Evolutionary conservation across 2,113 vertebrate species (phyloP).

Genomic region (Ceratotherium simum): DNA sequence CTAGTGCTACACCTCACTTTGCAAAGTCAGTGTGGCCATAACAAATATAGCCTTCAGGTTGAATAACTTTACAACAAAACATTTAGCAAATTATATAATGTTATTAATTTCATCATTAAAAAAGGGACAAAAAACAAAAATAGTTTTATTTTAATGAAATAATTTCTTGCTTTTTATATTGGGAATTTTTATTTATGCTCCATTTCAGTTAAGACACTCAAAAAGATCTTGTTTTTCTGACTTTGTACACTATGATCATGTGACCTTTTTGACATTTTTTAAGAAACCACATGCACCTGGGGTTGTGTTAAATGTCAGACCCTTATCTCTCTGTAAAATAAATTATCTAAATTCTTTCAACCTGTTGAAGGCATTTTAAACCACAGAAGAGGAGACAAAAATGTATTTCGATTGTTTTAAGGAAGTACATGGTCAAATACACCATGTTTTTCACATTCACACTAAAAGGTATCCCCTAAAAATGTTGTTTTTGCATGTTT

Average conservation of each 20-base stretch:
- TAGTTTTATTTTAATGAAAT: conserved; percentile 48
- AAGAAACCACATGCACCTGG: conserved; percentile 96
- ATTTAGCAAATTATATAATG: conserved; percentile 47
- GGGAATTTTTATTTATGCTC: conserved; percentile 71
- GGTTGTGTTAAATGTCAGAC: conserved; percentile 93
- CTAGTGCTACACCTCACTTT: neutral
- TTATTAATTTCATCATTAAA: conserved; percentile 55
- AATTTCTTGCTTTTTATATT: conserved; percentile 61
- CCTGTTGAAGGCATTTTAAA: conserved; percentile 85
- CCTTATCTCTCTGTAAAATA: conserved; percentile 88
- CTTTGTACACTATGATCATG: conserved; percentile 89
- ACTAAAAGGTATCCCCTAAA: conserved; percentile 75
- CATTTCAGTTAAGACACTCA: conserved; percentile 80
- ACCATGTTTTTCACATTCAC: conserved; percentile 82
- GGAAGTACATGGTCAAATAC: conserved; percentile 84
- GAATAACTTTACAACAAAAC: conserved; percentile 61
- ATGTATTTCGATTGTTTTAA: conserved; percentile 83
- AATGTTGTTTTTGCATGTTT: conserved; percentile 60
- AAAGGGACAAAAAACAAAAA: conserved; percentile 15
- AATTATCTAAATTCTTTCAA: conserved; percentile 87
- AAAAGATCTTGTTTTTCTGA: conserved; percentile 87
- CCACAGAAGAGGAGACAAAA: conserved; percentile 85
- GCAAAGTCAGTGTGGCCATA: conserved; percentile 50
- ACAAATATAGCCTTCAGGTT: conserved; percentile 42
- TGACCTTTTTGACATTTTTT: conserved; percentile 92